A percentile compares a stretch with the other conserved stretches of the same genome.
phyloP scores from a whole-genome alignment of 1,140 invertebrate species.

The Ceratosolen solmsi region DNA sequence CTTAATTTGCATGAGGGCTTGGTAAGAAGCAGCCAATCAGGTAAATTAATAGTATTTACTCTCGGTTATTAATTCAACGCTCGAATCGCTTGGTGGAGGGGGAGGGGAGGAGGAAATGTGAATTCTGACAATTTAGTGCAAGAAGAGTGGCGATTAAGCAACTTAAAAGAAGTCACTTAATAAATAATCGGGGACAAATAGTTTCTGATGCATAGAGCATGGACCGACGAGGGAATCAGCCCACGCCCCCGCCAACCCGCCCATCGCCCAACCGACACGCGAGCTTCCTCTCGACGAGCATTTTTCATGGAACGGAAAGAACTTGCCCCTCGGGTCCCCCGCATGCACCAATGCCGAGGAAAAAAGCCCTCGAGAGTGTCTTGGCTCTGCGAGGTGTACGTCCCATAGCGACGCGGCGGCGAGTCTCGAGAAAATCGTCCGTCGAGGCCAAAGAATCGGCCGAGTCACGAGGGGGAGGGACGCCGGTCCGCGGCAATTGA shows the following conservation, averaged over 20 bases:
- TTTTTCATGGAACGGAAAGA: conserved; percentile 38
- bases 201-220: background rate
- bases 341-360: background rate
- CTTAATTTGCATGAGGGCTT: too few relatives aligned
- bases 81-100: too few relatives aligned
- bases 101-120: too few relatives aligned
- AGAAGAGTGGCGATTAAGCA: too few relatives aligned
- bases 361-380: conserved; percentile 36
- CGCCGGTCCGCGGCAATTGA: too few relatives aligned
- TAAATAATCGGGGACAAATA: background rate
- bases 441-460: conserved; percentile 55
- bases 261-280: background rate
- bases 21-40: too few relatives aligned
- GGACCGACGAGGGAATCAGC: background rate
- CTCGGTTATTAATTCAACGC: too few relatives aligned
- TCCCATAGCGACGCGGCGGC: background rate
- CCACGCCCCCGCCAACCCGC: too few relatives aligned
- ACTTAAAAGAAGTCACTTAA: background rate
- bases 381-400: background rate
- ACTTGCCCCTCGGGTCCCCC: background rate
- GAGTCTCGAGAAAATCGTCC: conserved; percentile 37
- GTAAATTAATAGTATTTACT: too few relatives aligned
- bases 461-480: conserved; percentile 48
- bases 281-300: conserved; percentile 36
- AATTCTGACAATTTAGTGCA: too few relatives aligned